Conservation (phyloP, 2,888 invertebrate genomes). For the Aphrophora alni region DNA sequence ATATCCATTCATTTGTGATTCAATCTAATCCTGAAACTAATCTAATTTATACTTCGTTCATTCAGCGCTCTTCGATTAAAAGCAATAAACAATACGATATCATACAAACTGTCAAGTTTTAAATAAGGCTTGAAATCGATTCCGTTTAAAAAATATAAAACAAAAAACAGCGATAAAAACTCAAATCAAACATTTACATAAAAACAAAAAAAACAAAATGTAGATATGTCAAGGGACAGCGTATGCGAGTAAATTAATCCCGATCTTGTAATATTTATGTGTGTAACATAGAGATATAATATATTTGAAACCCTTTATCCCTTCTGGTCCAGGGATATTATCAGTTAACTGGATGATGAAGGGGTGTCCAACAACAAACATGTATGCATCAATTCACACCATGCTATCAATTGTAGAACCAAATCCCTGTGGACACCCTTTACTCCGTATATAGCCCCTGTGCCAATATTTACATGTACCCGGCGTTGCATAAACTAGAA, state of each 20-base stretch:
- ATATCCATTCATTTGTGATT: too few relatives aligned
- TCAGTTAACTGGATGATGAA: constrained; percentile 19
- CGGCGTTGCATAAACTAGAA: background rate
- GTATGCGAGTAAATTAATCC: constrained; percentile 32
- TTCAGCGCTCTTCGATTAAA: background rate
- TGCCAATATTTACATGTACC: constrained; percentile 34
- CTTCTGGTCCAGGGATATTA: constrained; percentile 28
- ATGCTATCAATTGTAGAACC: constrained; percentile 27
- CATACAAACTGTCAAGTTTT: constrained; percentile 1
- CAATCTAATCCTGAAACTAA: too few relatives aligned
- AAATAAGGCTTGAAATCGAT: constrained; percentile 28
- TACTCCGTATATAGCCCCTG: background rate
- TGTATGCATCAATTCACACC: constrained; percentile 13
- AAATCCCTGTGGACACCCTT: constrained; percentile 29
- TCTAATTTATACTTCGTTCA: background rate
- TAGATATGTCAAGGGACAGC: constrained; percentile 22
- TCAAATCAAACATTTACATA: constrained; percentile 34
- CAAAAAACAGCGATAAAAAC: constrained; percentile 15
- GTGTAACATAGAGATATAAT: constrained; percentile 4
- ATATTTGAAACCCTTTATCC: background rate
- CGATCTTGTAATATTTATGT: constrained; percentile 34
- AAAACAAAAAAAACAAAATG: constrained; percentile 33
- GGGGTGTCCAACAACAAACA: background rate
- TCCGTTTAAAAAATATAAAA: background rate
- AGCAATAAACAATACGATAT: constrained; percentile 29